Conservation (phyloP, 2,797 vertebrate species). For the Etheostoma nigrum region DNA sequence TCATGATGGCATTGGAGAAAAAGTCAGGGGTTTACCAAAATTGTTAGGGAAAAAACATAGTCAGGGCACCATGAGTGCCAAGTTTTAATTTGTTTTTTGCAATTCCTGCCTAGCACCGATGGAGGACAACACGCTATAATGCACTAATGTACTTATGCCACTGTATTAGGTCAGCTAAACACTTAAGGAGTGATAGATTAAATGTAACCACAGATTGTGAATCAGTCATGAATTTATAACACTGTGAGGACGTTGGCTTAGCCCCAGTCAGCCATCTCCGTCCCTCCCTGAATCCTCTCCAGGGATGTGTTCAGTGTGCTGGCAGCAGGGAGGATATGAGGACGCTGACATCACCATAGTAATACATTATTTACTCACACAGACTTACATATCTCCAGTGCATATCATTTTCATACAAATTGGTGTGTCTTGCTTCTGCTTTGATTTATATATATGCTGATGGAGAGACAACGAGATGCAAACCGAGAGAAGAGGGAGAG, state of each 20-base stretch:
- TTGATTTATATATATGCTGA: neutral
- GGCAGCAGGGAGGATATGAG: slow-evolving; percentile 29
- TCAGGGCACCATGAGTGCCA: neutral
- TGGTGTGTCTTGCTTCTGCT: neutral
- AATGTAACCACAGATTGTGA: slow-evolving; percentile 9
- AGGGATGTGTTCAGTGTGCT: slow-evolving; percentile 10
- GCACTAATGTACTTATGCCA: neutral
- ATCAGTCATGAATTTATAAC: neutral
- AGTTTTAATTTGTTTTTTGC: neutral
- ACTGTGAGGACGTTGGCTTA: neutral
- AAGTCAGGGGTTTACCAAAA: neutral
- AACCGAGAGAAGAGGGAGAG: neutral
- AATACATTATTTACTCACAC: slow-evolving; percentile 52
- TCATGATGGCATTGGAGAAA: no score
- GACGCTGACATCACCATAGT: slow-evolving; percentile 23
- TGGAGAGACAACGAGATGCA: neutral
- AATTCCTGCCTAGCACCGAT: neutral
- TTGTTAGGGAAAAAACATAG: neutral
- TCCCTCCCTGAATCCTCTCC: slow-evolving; percentile 5
- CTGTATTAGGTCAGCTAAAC: neutral
- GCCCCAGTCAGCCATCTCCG: neutral
- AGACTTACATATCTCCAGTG: slow-evolving; percentile 1
- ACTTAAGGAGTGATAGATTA: neutral
- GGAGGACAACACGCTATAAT: no score
- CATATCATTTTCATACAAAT: slow-evolving; percentile 9